Evolutionary conservation across 2,888 invertebrate species (phyloP).

Genomic region (Argyresthia goedartella): DNA sequence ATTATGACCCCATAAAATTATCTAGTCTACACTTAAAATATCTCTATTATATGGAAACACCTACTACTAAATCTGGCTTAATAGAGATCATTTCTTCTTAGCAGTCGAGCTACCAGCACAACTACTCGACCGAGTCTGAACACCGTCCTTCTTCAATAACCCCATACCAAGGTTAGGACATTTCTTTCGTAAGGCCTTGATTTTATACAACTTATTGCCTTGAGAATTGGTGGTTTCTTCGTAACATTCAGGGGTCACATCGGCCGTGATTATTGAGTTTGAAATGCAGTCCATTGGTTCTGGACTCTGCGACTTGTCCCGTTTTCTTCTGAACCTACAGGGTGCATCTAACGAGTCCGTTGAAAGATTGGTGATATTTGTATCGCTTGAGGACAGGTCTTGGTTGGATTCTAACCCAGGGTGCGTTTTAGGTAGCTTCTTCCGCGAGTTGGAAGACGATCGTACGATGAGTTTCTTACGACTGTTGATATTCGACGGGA

Average conservation of each 20-base stretch:
- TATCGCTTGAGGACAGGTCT: slow-evolving; percentile 61
- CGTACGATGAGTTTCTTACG: slow-evolving; percentile 56
- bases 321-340: slow-evolving; percentile 54
- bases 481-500: slow-evolving; percentile 26
- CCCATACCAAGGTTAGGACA: slow-evolving; percentile 53
- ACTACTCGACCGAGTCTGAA: slow-evolving; percentile 60
- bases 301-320: slow-evolving; percentile 56
- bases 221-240: slow-evolving; percentile 61
- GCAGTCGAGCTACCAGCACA: slow-evolving; percentile 49
- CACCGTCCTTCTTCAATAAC: slow-evolving; percentile 53
- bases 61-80: too few relatives aligned
- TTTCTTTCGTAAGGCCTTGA: slow-evolving; percentile 60
- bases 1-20: too few relatives aligned
- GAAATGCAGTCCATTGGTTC: slow-evolving; percentile 61
- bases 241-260: slow-evolving; percentile 53
- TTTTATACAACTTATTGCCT: slow-evolving; percentile 61
- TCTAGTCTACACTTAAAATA: too few relatives aligned
- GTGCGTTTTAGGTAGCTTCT: slow-evolving; percentile 54
- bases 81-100: slow-evolving; percentile 63
- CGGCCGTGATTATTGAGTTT: slow-evolving; percentile 51
- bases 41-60: too few relatives aligned
- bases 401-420: slow-evolving; percentile 37
- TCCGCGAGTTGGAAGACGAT: slow-evolving; percentile 52
- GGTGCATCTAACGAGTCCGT: slow-evolving; percentile 58
- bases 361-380: slow-evolving; percentile 60